These are phyloP conservation scores for Martes martes DNA, from an alignment of 2,113 vertebrate genomes.

Conservation along the genomic window DNA sequence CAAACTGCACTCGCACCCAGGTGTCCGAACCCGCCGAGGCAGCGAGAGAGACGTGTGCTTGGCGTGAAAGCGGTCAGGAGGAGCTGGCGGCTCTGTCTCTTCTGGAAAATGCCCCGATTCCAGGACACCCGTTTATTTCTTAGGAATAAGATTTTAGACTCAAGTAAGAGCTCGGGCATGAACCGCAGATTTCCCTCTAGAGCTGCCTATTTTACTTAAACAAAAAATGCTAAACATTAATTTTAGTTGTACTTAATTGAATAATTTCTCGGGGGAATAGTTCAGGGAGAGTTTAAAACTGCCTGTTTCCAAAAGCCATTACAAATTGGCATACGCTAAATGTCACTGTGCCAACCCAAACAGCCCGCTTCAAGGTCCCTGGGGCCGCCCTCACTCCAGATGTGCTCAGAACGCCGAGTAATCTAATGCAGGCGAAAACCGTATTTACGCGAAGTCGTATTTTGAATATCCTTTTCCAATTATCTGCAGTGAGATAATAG, in stretches of 20 bases:
- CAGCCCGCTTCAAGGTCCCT: constrained; percentile 85
- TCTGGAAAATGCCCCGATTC: not conserved
- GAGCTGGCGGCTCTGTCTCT: not conserved
- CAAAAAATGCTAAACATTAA: constrained; percentile 86
- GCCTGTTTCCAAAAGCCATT: constrained; percentile 89
- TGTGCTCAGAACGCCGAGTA: constrained; percentile 85
- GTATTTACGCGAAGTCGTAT: constrained; percentile 83
- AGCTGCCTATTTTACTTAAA: constrained; percentile 86
- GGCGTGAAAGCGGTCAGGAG: not conserved
- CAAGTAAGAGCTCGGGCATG: constrained; percentile 37
- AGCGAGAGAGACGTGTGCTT: not conserved
- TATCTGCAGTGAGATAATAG: constrained; percentile 79
- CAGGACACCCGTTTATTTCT: constrained; percentile 79
- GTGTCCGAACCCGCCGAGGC: not conserved
- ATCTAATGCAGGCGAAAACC: constrained; percentile 86
- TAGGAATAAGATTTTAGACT: constrained; percentile 79
- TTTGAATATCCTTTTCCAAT: constrained; percentile 75
- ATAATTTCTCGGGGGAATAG: constrained; percentile 90
- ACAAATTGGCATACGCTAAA: constrained; percentile 89
- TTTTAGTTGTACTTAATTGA: constrained; percentile 91
- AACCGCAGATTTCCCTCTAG: constrained; percentile 79
- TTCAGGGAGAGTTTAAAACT: constrained; percentile 83
- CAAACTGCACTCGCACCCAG: not conserved
- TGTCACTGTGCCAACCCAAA: constrained; percentile 90
- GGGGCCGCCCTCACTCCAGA: constrained; percentile 86